Evolutionary conservation across 1,140 invertebrate genomes (phyloP), one percentile per base, ranked within the genome.

Genomic region (Gryon sp.): DNA sequence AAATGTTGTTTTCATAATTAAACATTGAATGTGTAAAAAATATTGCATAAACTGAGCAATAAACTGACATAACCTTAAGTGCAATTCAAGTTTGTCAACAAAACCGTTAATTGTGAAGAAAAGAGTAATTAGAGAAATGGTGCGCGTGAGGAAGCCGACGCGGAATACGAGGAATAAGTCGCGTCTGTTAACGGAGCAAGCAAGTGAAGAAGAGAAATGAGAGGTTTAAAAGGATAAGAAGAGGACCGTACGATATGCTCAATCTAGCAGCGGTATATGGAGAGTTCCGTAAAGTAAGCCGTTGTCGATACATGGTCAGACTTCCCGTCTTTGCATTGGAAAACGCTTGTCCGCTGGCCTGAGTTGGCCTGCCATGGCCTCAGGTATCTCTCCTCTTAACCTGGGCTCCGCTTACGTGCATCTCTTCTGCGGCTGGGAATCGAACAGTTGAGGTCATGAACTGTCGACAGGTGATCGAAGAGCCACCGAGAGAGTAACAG

Each of bases 251-350:
- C 59, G 80, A 80, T 72, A 53, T 62, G 2, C 38, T 14, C 53
- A 60, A 70, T 70, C n/a, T 46, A n/a, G 50, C 63, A 79, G 70
- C 78, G 79, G 79, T 84, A 78, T 75, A 77, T 75, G 41, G 63
- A 65, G 60, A 82, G 82, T 84, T 81, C 83, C 83, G 83, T 83
- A 84, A 84, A 76, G 80, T 75, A 72, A 65, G 65, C 66, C 74
- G 74, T 66, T 76, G 74, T 66, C 74, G 74, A 72, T 76, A 76
- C 59, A 70, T 76, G 74, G 65, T 80, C 76, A 81, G 69, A 83
- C 77, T 80, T 78, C 70, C 50, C 69, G 68, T 78, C 66, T 82
- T 82, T 79, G 62, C 24, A 72, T 55, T 59, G 38, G 38, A 62
- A 78, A 77, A 48, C 68, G 69, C n/a, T n/a, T 78, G 80, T 53